Evolutionary conservation across 2,888 invertebrate species (phyloP), one percentile per base, ranked within the genome.

Genomic region (Spodoptera littoralis): DNA sequence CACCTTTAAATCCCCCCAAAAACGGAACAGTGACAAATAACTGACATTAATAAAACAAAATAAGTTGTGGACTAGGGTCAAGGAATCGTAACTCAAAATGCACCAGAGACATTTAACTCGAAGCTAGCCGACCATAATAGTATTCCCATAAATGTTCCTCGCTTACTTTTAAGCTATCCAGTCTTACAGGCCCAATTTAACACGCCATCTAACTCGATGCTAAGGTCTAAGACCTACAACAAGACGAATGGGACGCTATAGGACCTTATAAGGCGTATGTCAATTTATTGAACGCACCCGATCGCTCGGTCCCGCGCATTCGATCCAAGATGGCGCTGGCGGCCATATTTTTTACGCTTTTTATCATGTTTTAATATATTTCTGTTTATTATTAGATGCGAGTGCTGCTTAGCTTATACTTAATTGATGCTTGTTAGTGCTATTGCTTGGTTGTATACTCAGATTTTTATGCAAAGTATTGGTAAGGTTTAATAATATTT

Each of bases 211-310:
- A 90, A 90, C 85, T 82, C 81, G 70, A 64, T 57, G 69, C 77
- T 80, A 70, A 77, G 88, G 88, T 87, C 90, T 87, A 69, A 86
- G 88, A 88, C 88, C 80, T 78, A 59, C 63, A 70, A 76, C 76
- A 85, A 88, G 90, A 90, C 88, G 91, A 87, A 90, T 90, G 84
- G 77, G 82, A 76, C 82, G 76, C 81, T 79, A 81, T 69, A 75
- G 65, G 65, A 67, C 93, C 92, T 70, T 92, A 92, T 91, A 93
- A 76, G 92, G 92, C 73, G 64, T 88, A 87, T 92, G 93, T 93
- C 93, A 93, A 93, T 93, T 92, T 92, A 92, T 90, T 88, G 90
- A 87, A 87, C 88, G 85, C 88, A 88, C 80, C 73, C 82, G 79
- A 85, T 84, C 70, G 80, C 73, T 62, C 82, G 88, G 88, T 90